A percentile compares a stretch with the other conserved stretches of the same genome.
phyloP scores from a whole-genome alignment of 2,888 invertebrate species.

The Euphydryas editha region DNA sequence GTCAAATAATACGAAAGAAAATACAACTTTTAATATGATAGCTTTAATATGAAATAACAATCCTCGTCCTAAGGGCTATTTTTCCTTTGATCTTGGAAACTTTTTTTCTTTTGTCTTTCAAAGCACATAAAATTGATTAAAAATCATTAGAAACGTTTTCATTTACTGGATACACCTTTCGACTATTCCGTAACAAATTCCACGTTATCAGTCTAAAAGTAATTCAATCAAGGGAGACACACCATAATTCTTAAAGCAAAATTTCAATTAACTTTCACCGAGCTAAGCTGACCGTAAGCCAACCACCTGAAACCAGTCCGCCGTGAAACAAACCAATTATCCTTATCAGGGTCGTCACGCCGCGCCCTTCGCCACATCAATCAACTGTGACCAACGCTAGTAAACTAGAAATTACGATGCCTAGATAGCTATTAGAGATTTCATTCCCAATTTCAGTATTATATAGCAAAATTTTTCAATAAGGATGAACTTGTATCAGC shows the following conservation, averaged over 20 bases:
- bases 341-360: constrained; percentile 41
- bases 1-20: no score
- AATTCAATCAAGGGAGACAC: constrained; percentile 1
- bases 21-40: no score
- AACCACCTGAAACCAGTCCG: constrained; percentile 18
- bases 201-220: not conserved
- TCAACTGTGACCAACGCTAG: constrained; percentile 50
- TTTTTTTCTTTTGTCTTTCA: no score
- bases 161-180: not conserved
- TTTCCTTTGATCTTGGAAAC: no score
- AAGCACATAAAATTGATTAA: no score
- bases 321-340: constrained; percentile 53
- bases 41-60: no score
- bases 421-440: no score
- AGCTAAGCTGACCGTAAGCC: constrained; percentile 22
- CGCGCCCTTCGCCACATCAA: constrained; percentile 53
- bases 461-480: no score
- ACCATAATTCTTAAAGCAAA: constrained; percentile 15
- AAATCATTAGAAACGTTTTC: no score
- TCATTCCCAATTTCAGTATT: no score
- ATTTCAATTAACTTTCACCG: constrained; percentile 27
- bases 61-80: no score
- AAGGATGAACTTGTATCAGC: no score
- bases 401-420: constrained; percentile 10
- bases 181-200: not conserved